A percentile compares a stretch with the other conserved stretches of the same genome.
phyloP scores from a whole-genome alignment of 2,113 vertebrate genomes.

The crab-eating macaque (Macaca fascicularis) region T2T-MFA8v1.1 NC_088386.1:115452001-115452500 shows the following conservation, averaged over 20 bases:
- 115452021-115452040: not conserved
- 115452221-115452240: not conserved
- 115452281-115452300: conserved; percentile 75
- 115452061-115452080: not conserved
- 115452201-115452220: not conserved
- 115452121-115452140: not conserved
- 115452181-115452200: not conserved
- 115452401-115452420: conserved; percentile 42
- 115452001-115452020: not conserved
- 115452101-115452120: not conserved
- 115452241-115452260: conserved; percentile 44
- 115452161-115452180: not conserved
- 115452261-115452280: conserved; percentile 25
- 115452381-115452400: conserved; percentile 46
- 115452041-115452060: not conserved
- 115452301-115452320: conserved; percentile 79
- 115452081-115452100: not conserved
- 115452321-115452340: conserved; percentile 82
- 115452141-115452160: not conserved
- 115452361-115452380: conserved; percentile 80
- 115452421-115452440: conserved; percentile 22
- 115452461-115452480: not conserved
- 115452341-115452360: conserved; percentile 82
- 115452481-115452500: not conserved
- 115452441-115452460: not conserved